These are phyloP conservation scores for Aporophyla nigra DNA, from an alignment of 2,888 invertebrate genomes.

Conservation along the genomic window DNA sequence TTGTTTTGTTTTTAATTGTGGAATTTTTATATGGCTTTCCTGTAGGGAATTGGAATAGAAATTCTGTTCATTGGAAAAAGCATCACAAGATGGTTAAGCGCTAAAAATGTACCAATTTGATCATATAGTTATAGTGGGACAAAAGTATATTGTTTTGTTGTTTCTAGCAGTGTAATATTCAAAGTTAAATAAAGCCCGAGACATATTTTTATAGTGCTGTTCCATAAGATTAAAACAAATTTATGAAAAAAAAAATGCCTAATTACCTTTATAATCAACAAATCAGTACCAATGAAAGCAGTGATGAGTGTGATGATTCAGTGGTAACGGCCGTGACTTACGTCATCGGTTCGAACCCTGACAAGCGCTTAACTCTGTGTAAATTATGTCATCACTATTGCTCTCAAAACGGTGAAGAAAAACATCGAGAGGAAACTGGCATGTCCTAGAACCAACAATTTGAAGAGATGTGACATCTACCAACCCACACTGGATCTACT, in stretches of 20 bases:
- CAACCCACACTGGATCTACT: too few species aligned
- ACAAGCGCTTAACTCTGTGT: too few species aligned
- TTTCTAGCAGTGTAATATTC: background rate
- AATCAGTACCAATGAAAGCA: too few species aligned
- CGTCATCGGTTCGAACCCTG: too few species aligned
- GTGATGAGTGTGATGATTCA: too few species aligned
- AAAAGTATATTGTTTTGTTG: background rate
- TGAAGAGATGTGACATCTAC: too few species aligned
- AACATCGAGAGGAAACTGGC: too few species aligned
- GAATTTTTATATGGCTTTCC: background rate
- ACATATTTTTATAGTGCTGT: background rate
- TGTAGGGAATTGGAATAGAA: background rate
- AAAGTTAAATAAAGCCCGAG: background rate
- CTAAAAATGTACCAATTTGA: background rate
- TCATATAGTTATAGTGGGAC: background rate
- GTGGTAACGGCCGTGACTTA: too few species aligned
- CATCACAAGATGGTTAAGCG: background rate
- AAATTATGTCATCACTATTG: too few species aligned
- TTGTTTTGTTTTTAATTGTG: conserved; percentile 32
- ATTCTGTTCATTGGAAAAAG: background rate
- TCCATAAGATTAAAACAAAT: too few species aligned
- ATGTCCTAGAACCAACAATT: too few species aligned
- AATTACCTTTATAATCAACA: background rate
- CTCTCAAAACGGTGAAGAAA: too few species aligned
- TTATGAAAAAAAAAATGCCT: background rate